Evolutionary conservation across 2,888 invertebrate species (phyloP), one percentile per base, ranked within the genome.

Genomic region (Nomada lathburiana): DNA sequence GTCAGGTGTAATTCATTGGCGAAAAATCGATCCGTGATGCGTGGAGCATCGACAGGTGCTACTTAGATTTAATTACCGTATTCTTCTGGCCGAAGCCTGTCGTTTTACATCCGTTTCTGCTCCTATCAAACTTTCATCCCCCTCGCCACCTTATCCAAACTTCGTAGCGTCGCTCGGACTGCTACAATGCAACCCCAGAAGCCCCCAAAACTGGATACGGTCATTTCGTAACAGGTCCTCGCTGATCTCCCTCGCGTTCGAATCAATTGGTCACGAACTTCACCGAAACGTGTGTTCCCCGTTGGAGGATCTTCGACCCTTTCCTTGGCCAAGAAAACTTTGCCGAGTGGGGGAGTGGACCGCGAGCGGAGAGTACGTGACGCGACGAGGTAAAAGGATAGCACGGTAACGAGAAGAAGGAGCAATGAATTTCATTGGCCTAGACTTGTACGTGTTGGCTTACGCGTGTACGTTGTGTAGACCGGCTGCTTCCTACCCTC

Each of bases 401-500:
- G 50, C 16, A n/a, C 42, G 52, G 64, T 70, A 74, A 81, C 57
- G 60, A 75, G 63, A 23, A 62, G 57, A 53, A 55, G 26, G 50
- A 69, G 59, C 69, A 75, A 79, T 60, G 71, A 85, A 80, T 80
- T 73, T 83, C 83, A 80, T 86, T 72, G 78, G 60, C 64, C 23
- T 59, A 52, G 60, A 74, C 60, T 65, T 60, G 76, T 62, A 75
- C 73, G 80, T 64, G 75, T 55, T 44, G 59, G 57, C 69, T 79
- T 76, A 76, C 82, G 69, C 82, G 79, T 79, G 80, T 76, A 79
- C 60, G 59, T 64, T n/a, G 57, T 16, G 57, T 42, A 36, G 36
- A 68, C 59, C 79, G 62, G 44, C 60, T 53, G 79, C 77, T 83
- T 82, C 82, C 80, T 85, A 80, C 81, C 85, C 73, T 79, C 77